phyloP scores from a whole-genome alignment of 1,140 invertebrate genomes.

The Bicyclus anynana region DNA sequence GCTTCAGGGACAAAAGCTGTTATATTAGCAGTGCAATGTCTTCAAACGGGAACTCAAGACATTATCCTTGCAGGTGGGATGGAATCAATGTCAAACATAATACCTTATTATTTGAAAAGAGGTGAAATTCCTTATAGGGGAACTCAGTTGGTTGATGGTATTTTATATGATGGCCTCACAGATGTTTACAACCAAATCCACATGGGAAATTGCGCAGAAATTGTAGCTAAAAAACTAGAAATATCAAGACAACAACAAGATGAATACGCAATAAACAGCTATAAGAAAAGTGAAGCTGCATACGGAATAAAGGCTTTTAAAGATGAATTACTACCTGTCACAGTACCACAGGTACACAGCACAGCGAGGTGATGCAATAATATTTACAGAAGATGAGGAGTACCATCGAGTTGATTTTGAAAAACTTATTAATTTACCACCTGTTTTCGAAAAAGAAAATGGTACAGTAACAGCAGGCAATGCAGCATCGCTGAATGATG shows the following conservation, averaged over 20 bases:
- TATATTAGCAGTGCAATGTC: constrained; percentile 93
- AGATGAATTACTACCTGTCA: constrained; percentile 92
- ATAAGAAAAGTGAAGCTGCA: constrained; percentile 91
- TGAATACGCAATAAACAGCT: constrained; percentile 95
- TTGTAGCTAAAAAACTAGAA: constrained; percentile 94
- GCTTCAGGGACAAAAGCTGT: constrained; percentile 99
- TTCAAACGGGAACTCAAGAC: constrained; percentile 90
- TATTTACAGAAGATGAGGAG: constrained; percentile 95
- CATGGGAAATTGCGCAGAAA: constrained; percentile 99
- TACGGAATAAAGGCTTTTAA: constrained; percentile 88
- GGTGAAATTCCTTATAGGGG: constrained; percentile 96
- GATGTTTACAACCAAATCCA: constrained; percentile 99
- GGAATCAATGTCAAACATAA: constrained; percentile 99
- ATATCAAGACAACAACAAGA: constrained; percentile 95
- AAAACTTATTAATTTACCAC: constrained; percentile 91
- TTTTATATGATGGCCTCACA: constrained; percentile 96
- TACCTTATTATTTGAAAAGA: constrained; percentile 96
- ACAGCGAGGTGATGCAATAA: constrained; percentile 87
- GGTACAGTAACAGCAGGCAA: constrained; percentile 99
- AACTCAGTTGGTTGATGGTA: constrained; percentile 93
- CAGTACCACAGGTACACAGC: constrained; percentile 89
- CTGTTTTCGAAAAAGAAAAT: constrained; percentile 95
- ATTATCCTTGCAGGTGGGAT: constrained; percentile 97
- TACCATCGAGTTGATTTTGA: constrained; percentile 96
- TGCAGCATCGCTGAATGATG: constrained; percentile 98